Conservation (phyloP, 1,140 invertebrate species). For the Ostrea edulis region DNA sequence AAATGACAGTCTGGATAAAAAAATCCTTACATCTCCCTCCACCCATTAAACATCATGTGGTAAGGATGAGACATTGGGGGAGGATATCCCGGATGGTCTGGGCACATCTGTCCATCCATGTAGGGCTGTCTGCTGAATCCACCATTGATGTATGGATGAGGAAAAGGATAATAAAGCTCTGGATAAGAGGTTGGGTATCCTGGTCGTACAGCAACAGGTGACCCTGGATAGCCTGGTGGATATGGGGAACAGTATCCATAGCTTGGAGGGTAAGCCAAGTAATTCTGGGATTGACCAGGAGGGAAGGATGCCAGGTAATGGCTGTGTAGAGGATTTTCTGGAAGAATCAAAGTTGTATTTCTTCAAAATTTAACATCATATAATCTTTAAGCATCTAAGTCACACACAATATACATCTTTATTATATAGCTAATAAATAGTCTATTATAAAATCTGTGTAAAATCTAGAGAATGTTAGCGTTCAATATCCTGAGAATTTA, state of each 20-base stretch:
- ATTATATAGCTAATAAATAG: too few relatives aligned
- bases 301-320: background rate
- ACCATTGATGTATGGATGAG: background rate
- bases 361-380: too few relatives aligned
- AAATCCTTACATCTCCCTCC: background rate
- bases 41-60: background rate
- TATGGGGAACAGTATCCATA: background rate
- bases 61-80: background rate
- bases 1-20: too few relatives aligned
- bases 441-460: too few relatives aligned
- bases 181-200: background rate
- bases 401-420: too few relatives aligned
- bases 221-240: background rate
- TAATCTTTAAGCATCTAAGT: too few relatives aligned
- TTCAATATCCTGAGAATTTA: too few relatives aligned
- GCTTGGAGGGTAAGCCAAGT: background rate
- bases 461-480: too few relatives aligned
- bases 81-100: background rate
- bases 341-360: background rate
- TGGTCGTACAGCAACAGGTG: background rate
- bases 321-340: background rate
- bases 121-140: background rate
- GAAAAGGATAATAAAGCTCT: background rate
- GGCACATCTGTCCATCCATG: background rate
- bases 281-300: background rate